Evolutionary conservation across 2,888 invertebrate species (phyloP), one percentile per base, ranked within the genome.

Genomic region (Priocnemis perturbator): DNA sequence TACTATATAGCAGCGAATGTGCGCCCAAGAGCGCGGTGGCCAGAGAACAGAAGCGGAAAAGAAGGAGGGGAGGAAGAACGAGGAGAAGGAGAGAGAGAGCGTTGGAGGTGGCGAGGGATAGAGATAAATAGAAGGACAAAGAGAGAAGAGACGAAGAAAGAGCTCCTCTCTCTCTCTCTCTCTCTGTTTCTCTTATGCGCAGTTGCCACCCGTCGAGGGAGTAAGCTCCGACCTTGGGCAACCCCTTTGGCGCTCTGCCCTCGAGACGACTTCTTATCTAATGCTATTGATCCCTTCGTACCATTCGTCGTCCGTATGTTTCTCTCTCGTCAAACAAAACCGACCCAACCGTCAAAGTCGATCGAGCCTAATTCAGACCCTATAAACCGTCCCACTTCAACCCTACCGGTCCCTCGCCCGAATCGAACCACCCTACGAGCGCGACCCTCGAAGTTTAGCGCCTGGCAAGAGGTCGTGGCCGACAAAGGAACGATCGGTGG

Each of bases 151-250:
- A 37, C n/a, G 7, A 26, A 14, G 26, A 53, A 26, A 26, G 50
- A 50, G 26, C 30, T 30, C 15, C 26, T 23, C 26, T 15, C 53
- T 47, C 17, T 58, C 65, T 63, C 61, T 61, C 63, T 56, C 59
- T 72, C 57, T 67, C 60, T 69, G 67, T 59, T 52, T 50, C 17
- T 50, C 19, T 65, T 53, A 61, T 79, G 84, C 85, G 84, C 81
- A 81, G 81, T 81, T 78, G 83, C 83, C 37, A 11, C 37, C 37
- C 37, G 37, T 11, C 37, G 37, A 37, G 37, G 37, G 37, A 37
- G 37, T 26, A 26, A 26, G 26, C 26, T 37, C 67, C 76, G 83
- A 82, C 84, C 84, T 83, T 85, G 82, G 71, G 64, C 80, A 73
- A 78, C 81, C 83, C 37, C 37, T 37, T 37, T 37, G 37, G 37